Evolutionary conservation across 2,888 invertebrate genomes (phyloP).

Genomic region (Holacanthella duospinosa): DNA sequence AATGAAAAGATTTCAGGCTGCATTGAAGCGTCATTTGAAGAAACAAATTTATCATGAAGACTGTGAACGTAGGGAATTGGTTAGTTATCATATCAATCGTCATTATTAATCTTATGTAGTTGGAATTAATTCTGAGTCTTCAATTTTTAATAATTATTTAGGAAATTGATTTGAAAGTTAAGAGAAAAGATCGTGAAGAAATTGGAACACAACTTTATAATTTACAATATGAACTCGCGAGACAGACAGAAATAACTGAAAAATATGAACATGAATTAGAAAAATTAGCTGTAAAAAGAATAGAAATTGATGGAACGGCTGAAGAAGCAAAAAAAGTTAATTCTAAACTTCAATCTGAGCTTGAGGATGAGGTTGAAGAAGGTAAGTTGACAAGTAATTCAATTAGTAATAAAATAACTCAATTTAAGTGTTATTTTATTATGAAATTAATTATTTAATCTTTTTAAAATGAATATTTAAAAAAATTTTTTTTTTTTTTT

Average conservation of each 20-base stretch:
- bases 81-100: no score
- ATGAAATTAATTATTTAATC: no score
- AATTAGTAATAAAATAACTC: background rate
- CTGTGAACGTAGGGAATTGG: constrained; percentile 57
- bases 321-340: constrained; percentile 49
- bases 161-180: constrained; percentile 46
- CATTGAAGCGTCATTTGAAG: constrained; percentile 54
- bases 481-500: no score
- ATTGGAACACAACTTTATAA: constrained; percentile 53
- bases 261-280: constrained; percentile 49
- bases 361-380: constrained; percentile 49
- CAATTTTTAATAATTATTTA: constrained; percentile 29
- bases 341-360: constrained; percentile 13
- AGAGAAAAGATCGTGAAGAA: constrained; percentile 49
- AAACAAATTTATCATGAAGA: constrained; percentile 55
- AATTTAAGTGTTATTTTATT: background rate
- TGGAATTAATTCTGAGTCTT: background rate
- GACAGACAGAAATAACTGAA: constrained; percentile 49
- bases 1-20: constrained; percentile 60
- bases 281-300: constrained; percentile 46
- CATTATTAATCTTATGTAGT: no score
- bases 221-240: constrained; percentile 51
- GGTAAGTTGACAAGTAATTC: constrained; percentile 13
- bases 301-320: constrained; percentile 47
- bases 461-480: no score